Percentiles rank a stretch among this genome's conserved stretches.
Conservation (phyloP, 2,797 vertebrate genomes). For the Hoplostethus mediterraneus region DNA sequence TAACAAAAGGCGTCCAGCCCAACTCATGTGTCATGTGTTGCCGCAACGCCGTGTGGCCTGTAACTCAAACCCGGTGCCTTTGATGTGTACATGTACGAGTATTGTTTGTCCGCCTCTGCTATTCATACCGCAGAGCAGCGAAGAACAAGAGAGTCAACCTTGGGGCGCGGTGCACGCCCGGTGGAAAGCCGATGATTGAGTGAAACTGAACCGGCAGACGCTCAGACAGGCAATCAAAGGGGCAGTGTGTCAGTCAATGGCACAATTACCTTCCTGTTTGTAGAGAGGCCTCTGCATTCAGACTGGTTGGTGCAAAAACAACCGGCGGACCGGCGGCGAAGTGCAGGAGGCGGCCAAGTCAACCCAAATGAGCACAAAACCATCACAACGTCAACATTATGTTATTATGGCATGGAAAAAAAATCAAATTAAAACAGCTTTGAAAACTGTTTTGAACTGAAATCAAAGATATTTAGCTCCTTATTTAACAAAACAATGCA, state of each 20-base stretch:
- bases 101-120: slow-evolving; percentile 31
- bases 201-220: slow-evolving; percentile 23
- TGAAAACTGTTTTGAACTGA: too few species aligned
- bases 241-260: neutral
- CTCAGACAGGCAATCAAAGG: neutral
- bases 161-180: neutral
- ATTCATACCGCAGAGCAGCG: slow-evolving; percentile 14
- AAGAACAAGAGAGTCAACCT: slow-evolving; percentile 1
- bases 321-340: neutral
- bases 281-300: neutral
- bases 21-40: slow-evolving; percentile 35
- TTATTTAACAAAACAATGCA: too few species aligned
- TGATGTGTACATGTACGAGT: slow-evolving; percentile 25
- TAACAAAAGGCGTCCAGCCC: slow-evolving; percentile 28
- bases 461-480: too few species aligned
- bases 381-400: too few species aligned
- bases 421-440: too few species aligned
- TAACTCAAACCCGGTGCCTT: slow-evolving; percentile 44
- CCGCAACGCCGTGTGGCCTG: slow-evolving; percentile 17
- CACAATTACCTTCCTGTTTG: neutral
- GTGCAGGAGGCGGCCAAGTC: too few species aligned
- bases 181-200: neutral
- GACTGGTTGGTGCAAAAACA: neutral
- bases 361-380: too few species aligned
- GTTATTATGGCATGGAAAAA: too few species aligned